phyloP scores from a whole-genome alignment of 2,888 invertebrate species.

The Heliconius ismenius region DNA sequence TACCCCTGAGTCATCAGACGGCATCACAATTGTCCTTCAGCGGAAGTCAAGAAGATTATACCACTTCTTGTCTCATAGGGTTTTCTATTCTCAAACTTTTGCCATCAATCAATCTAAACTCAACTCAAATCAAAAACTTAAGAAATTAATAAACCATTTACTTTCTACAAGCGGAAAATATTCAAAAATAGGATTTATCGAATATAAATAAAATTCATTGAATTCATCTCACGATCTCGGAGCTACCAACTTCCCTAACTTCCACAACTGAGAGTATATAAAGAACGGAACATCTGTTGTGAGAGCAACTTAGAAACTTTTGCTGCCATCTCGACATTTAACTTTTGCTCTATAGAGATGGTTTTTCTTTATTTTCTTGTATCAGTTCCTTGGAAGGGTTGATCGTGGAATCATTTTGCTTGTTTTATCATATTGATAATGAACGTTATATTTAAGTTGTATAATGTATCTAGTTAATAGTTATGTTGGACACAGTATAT shows the following conservation, averaged over 20 bases:
- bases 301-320: conserved; percentile 61
- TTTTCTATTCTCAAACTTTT: background rate
- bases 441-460: background rate
- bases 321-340: conserved; percentile 52
- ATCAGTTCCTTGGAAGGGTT: conserved; percentile 48
- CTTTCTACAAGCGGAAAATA: conserved; percentile 50
- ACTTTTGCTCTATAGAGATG: conserved; percentile 30
- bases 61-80: background rate
- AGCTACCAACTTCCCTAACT: conserved; percentile 38
- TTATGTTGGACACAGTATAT: too few species aligned
- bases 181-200: conserved; percentile 69
- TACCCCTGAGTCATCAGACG: too few species aligned
- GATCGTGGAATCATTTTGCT: conserved; percentile 5
- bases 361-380: conserved; percentile 32
- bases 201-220: conserved; percentile 57
- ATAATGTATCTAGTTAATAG: background rate
- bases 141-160: conserved; percentile 14
- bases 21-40: background rate
- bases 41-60: background rate
- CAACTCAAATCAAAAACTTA: background rate
- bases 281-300: conserved; percentile 76
- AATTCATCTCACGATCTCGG: conserved; percentile 61
- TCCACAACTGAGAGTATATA: conserved; percentile 49
- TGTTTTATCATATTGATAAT: background rate
- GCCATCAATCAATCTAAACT: background rate